These are phyloP conservation scores for Nezara viridula DNA, from an alignment of 2,888 invertebrate genomes.

Conservation along the genomic window DNA sequence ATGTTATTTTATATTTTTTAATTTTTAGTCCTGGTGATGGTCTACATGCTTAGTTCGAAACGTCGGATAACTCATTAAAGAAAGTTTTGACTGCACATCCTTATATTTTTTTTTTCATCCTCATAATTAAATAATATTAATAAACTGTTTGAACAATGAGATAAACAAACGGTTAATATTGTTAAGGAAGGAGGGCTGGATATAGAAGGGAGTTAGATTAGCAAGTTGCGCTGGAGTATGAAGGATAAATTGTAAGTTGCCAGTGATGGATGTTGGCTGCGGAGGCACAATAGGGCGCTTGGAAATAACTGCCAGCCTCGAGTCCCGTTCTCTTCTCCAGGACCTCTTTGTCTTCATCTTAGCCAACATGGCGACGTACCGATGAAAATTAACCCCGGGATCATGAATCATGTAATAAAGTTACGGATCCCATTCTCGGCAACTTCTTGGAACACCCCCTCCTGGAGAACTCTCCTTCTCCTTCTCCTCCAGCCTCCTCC, in stretches of 20 bases:
- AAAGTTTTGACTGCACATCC: too few relatives aligned
- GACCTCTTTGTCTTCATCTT: conserved; percentile 58
- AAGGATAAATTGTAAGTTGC: conserved; percentile 51
- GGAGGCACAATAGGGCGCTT: conserved; percentile 9
- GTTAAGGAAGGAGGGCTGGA: conserved; percentile 6
- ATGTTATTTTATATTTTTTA: too few relatives aligned
- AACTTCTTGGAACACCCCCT: conserved; percentile 47
- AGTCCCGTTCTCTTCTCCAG: conserved; percentile 32
- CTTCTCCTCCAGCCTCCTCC: neutral
- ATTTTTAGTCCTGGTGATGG: too few relatives aligned
- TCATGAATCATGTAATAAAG: conserved; percentile 65
- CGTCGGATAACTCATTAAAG: too few relatives aligned
- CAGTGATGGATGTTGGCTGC: conserved; percentile 33
- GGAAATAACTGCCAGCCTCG: conserved; percentile 49
- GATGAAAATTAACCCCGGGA: conserved; percentile 64
- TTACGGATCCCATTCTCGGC: conserved; percentile 64
- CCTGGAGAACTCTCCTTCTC: neutral
- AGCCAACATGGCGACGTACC: conserved; percentile 39
- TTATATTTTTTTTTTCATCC: too few relatives aligned
- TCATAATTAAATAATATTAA: neutral
- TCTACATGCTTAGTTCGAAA: too few relatives aligned
- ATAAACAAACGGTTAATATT: conserved; percentile 21
- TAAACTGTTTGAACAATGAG: neutral
- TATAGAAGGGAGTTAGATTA: conserved; percentile 23
- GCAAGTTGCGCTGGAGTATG: conserved; percentile 44